Evolutionary conservation across 2,113 vertebrate genomes (phyloP), one percentile per base, ranked within the genome.

Genomic region (Malurus elegans): DNA sequence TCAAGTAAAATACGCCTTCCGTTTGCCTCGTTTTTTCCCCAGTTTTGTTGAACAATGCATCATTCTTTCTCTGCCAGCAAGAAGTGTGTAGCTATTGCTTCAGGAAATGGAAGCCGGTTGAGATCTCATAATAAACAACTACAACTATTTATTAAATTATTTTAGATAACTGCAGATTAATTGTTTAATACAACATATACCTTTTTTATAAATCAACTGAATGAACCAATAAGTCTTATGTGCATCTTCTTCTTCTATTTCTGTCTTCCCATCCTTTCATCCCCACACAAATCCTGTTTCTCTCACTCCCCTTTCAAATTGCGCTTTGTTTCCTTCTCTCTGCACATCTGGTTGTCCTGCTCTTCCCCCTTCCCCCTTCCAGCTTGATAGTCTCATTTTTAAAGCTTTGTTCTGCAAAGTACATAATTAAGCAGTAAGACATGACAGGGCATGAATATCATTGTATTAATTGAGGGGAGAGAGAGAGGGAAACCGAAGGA

Each of bases 351-450:
- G 88, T 80, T 93, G 85, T 93, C 88, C 67, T 82, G 31, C 42
- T 91, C 57, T 91, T 51, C 56, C 16, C n/a, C 36, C 64, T 70
- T 38, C 57, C 80, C 76, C 42, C 53, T 54, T 93, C 62, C 62
- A 79, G 40, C 74, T 54, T 70, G 89, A 94, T 90, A 82, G 89
- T 96, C 84, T 95, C 80, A 92, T 93, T 95, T 95, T 91, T 94
- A 95, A 85, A 75, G 91, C 94, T 97, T 87, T 90, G 58, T 97
- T 92, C 91, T 6, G 3, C 91, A 89, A 95, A 97, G 73, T 92
- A 85, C 86, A 31, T 96, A 95, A 95, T 97, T 92, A 97, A 95
- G 84, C 81, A 82, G 73, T 92, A 91, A 91, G 87, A 85, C 92
- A 95, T 21, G 83, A 91, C 93, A 94, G 95, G 95, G 73, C 78